Evolutionary conservation across 1,140 invertebrate species (phyloP), one percentile per base, ranked within the genome.

Genomic region (Platyura marginata): DNA sequence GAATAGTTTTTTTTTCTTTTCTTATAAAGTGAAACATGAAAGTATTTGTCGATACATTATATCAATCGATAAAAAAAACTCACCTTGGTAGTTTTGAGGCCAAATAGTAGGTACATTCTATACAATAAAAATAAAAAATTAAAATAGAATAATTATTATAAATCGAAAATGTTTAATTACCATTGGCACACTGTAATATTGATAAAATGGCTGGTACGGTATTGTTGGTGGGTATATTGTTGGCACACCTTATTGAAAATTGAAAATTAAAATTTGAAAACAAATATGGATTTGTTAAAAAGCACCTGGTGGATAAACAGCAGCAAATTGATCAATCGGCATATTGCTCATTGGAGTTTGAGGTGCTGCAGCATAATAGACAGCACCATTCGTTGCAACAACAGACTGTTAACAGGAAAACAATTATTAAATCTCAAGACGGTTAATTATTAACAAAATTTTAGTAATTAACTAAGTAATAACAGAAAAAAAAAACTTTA

Each of bases 151-250:
- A 15, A 42, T 42, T 13, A 32, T n/a, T 18, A 18, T 18, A 15
- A 29, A 18, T 18, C 25, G 2, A 18, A n/a, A 33, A 21, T 4
- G n/a, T 15, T 22, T 3, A 53, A 54, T 61, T 40, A 61, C 59
- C 59, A 61, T 61, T 59, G 59, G 59, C 54, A 61, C 58, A 48
- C 59, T 61, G 51, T 61, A 59, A 51, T 61, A 61, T 48, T 61
- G 59, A 59, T 61, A 61, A 50, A 59, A 61, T 54, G 59, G 59
- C 52, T 61, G 59, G 55, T 61, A 61, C 56, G 61, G 58, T 57
- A 61, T 61, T 51, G 59, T 57, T 51, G 56, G 59, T 57, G 58
- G 59, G 53, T 61, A 61, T 49, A 61, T 50, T 50, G 59, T 52
- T 56, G 59, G 58, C 47, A 61, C 54, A 44, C 56, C 59, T 51